Evolutionary conservation across 2,797 vertebrate species (phyloP).

Genomic region (Phrynocephalus vlangalii): DNA sequence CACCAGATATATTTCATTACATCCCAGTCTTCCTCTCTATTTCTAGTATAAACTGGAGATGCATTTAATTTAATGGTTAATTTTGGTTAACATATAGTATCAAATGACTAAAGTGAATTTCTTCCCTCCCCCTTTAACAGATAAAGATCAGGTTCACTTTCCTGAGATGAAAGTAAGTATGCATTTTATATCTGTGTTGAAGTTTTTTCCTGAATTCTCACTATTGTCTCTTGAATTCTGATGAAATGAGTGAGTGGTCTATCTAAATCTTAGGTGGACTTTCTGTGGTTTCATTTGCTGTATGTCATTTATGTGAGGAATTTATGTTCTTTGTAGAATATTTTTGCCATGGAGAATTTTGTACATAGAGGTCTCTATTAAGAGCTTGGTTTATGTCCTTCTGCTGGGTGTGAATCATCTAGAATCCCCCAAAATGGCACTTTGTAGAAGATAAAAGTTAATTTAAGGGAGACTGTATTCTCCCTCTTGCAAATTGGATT

Average conservation of each 20-base stretch:
- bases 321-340: background rate
- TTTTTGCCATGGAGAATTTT: background rate
- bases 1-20: background rate
- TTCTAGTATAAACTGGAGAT: background rate
- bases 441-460: background rate
- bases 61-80: background rate
- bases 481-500: background rate
- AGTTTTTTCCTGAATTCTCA: background rate
- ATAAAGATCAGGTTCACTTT: constrained; percentile 84
- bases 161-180: constrained; percentile 85
- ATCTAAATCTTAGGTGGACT: background rate
- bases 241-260: background rate
- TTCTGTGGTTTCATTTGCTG: background rate
- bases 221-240: background rate
- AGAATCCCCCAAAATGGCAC: no score
- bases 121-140: constrained; percentile 77
- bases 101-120: constrained; percentile 51
- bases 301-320: background rate
- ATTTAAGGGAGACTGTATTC: background rate
- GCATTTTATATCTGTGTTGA: background rate
- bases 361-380: background rate
- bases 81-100: constrained; percentile 26
- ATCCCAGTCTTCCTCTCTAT: background rate
- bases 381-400: background rate
- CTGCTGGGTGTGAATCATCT: background rate